Evolutionary conservation across 2,113 vertebrate genomes (phyloP).

Genomic region (Bagarius yarrelli): DNA sequence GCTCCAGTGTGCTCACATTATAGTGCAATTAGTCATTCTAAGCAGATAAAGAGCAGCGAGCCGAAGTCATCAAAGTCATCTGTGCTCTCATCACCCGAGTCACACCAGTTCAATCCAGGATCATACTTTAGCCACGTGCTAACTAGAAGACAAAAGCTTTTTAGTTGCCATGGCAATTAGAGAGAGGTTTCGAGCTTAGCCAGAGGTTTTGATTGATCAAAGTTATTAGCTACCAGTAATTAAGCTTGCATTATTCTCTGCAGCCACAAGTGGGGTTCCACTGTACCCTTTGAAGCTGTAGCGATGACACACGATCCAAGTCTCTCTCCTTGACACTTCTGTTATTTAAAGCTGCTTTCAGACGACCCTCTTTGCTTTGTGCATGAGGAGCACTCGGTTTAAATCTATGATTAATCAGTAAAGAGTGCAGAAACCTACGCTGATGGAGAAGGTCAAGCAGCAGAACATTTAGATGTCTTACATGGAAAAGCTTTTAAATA

Average conservation of each 20-base stretch:
- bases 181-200: constrained; percentile 63
- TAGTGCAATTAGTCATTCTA: constrained; percentile 64
- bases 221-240: constrained; percentile 73
- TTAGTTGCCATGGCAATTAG: constrained; percentile 67
- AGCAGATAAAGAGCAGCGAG: constrained; percentile 58
- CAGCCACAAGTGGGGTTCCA: constrained; percentile 54
- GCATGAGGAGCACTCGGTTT: constrained; percentile 48
- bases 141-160: constrained; percentile 65
- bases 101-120: constrained; percentile 59
- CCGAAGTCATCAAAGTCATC: constrained; percentile 49
- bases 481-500: background rate
- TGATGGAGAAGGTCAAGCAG: constrained; percentile 39
- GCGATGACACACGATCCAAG: constrained; percentile 13
- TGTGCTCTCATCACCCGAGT: constrained; percentile 58
- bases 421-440: constrained; percentile 21
- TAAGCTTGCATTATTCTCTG: constrained; percentile 69
- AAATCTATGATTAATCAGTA: constrained; percentile 40
- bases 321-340: constrained; percentile 25
- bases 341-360: constrained; percentile 34
- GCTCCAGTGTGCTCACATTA: constrained; percentile 63
- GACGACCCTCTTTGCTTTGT: constrained; percentile 42
- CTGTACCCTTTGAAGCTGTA: constrained; percentile 55
- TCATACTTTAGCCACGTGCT: constrained; percentile 54
- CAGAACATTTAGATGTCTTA: background rate
- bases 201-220: constrained; percentile 62